Base-by-base conservation (phyloP, 2,113 vertebrate species). In the Esox niger region DNA sequence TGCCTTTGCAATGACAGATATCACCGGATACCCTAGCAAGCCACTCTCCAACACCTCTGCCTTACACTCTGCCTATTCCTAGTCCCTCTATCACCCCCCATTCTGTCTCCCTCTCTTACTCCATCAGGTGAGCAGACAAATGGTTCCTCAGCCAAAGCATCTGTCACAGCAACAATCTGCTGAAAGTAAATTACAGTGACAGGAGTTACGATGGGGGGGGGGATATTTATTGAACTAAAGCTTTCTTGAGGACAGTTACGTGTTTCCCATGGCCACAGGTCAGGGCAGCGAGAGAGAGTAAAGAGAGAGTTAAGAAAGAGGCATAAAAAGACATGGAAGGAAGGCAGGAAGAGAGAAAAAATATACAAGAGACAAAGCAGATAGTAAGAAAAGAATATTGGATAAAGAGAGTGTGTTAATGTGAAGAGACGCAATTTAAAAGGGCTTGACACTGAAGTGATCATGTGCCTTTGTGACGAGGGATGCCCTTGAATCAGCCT, bases 151-250 rank as follows among this genome's bases (percentile, higher is more conserved):
- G 61, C 69, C 69, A 11, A 81, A 78, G 76, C 81, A 85, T 82
- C 82, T 84, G 79, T 88, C 87, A 86, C 30, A 2, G 78, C 77
- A 77, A 82, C 76, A 78, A 80, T 78, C 76, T 79, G 78, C 74
- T 46, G 63, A 78, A 83, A 55, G 63, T 59, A 77, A 84, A 82
- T 81, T 75, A 77, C 75, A 74, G 47, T 27, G n/a, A 70, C 66
- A 66, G 64, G 68, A 57, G 77, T 73, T 54, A 66, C 75, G 20
- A 65, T 59, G 68, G 65, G 62, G 74, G 70, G 68, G 25, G 31
- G 32, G 25, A 67, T 76, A 49, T 71, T 82, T 78, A 70, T 79
- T 62, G 77, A 82, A 82, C 64, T 70, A 74, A 80, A 77, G 66
- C 8, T 25, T 62, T 82, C 73, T 21, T n/a, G n/a, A n/a, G 6